Conservation (phyloP, 2,888 invertebrate genomes). For the Synergus gifuensis region DNA sequence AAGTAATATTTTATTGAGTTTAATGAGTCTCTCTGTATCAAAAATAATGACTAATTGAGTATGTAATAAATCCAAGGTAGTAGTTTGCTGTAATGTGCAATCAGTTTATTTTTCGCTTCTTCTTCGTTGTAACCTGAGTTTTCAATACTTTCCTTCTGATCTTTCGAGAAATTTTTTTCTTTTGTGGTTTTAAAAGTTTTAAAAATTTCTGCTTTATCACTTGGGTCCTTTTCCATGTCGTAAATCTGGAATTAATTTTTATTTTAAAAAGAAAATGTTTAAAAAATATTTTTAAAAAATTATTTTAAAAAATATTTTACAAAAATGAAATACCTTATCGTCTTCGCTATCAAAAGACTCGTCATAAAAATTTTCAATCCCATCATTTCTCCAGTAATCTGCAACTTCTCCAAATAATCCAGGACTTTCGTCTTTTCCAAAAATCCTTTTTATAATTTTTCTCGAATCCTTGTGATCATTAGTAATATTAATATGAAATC, state of each 20-base stretch:
- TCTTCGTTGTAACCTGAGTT: conserved; percentile 51
- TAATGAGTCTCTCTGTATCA: neutral
- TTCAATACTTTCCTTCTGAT: neutral
- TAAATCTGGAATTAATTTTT: neutral
- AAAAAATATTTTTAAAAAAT: too few relatives aligned
- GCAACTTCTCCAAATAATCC: conserved; percentile 70
- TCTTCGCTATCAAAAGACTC: neutral
- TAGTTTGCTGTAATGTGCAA: conserved; percentile 72
- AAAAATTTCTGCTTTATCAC: neutral
- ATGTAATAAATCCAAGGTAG: conserved; percentile 71
- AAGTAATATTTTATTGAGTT: neutral
- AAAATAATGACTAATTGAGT: conserved; percentile 54
- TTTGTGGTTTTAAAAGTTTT: neutral
- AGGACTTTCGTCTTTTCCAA: conserved; percentile 66
- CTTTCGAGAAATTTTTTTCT: neutral
- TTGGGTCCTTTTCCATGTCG: neutral
- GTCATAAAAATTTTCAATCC: conserved; percentile 43
- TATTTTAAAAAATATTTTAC: too few relatives aligned
- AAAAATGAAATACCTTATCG: neutral
- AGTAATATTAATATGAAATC: neutral
- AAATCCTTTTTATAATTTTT: conserved; percentile 52
- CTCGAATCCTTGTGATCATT: conserved; percentile 38
- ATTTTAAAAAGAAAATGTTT: neutral
- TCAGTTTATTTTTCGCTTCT: conserved; percentile 63
- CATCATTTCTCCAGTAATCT: conserved; percentile 65